A percentile compares a stretch with the other conserved stretches of the same genome.
Conservation (phyloP, 2,888 invertebrate species). For the Graphium colonna region DNA sequence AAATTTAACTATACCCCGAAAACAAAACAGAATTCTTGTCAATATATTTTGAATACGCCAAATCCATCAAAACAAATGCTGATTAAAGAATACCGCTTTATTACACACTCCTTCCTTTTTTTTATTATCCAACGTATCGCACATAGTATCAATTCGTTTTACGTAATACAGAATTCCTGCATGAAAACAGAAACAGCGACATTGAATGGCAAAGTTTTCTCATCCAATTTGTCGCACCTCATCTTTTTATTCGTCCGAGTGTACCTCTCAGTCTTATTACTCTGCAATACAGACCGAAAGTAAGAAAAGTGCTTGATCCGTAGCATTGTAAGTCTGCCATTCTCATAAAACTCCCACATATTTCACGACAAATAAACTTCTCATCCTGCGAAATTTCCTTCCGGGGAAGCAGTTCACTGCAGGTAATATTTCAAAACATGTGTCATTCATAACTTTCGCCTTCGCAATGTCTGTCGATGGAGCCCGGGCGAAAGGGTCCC, state of each 20-base stretch:
- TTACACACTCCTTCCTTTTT: too few species aligned
- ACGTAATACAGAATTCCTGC: too few species aligned
- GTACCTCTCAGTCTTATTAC: conserved; percentile 65
- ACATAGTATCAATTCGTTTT: too few species aligned
- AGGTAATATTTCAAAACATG: conserved; percentile 80
- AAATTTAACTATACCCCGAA: too few species aligned
- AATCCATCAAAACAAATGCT: too few species aligned
- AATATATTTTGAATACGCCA: too few species aligned
- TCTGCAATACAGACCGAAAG: conserved; percentile 44
- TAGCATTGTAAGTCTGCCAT: conserved; percentile 68
- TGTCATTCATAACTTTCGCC: conserved; percentile 80
- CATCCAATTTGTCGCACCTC: conserved; percentile 73
- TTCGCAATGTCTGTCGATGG: conserved; percentile 80
- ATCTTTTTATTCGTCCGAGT: conserved; percentile 61
- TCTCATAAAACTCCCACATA: conserved; percentile 77
- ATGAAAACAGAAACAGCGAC: conserved; percentile 4
- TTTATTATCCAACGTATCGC: too few species aligned
- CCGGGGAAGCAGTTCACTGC: conserved; percentile 70
- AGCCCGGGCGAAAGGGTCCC: conserved; percentile 76
- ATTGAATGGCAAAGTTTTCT: conserved; percentile 58
- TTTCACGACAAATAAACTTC: conserved; percentile 79
- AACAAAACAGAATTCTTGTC: too few species aligned
- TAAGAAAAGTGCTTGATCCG: conserved; percentile 70
- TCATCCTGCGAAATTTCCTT: conserved; percentile 73
- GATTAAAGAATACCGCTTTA: too few species aligned